Base-by-base conservation (phyloP, 2,797 vertebrate species). In the Rhinichthys osculus region DNA sequence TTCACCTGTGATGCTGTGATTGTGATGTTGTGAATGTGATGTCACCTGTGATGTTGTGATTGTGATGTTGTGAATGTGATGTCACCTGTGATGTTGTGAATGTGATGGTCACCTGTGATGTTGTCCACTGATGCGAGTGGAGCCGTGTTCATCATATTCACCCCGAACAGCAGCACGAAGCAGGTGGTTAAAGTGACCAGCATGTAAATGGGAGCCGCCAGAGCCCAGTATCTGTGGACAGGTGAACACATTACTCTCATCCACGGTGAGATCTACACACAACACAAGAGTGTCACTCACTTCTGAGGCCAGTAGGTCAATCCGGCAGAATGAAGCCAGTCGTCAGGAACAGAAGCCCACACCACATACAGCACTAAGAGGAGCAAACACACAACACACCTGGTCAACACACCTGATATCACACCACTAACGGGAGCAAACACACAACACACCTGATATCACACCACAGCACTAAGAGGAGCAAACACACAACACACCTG, bases 281-380 rank as follows among this genome's bases (percentile, higher is more conserved):
- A 13, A 10, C 6, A 9, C 10, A 2, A 7, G 17, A 79, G 35
- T 27, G 74, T 27, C 79, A 95, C 97, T 95, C 95, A 98, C 98
- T 98, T 99, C 92, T 99, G 98, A 92, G 98, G 98, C 98, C 97
- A 99, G 87, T 99, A 99, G 0, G 97, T 97, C 83, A 99, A 94
- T 77, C 97, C 97, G 79, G 98, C 33, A 5, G 96, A 96, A 90
- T 97, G 95, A 17, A 99, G 96, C 97, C 98, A 99, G 47, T 95
- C 93, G 59, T 98, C 98, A 4, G 98, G 98, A 92, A 97, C 9
- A 21, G 95, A 98, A 0, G 98, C 98, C 98, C 98, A 99, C 40
- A 98, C 91, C 17, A 97, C 95, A 89, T 97, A 99, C 4, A 99
- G 88, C 87, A 96, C 98, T 99, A 89, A 79, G 70, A 42, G 82